Evolutionary conservation across 2,797 vertebrate species (phyloP).

Genomic region (Tamandua tetradactyla): DNA sequence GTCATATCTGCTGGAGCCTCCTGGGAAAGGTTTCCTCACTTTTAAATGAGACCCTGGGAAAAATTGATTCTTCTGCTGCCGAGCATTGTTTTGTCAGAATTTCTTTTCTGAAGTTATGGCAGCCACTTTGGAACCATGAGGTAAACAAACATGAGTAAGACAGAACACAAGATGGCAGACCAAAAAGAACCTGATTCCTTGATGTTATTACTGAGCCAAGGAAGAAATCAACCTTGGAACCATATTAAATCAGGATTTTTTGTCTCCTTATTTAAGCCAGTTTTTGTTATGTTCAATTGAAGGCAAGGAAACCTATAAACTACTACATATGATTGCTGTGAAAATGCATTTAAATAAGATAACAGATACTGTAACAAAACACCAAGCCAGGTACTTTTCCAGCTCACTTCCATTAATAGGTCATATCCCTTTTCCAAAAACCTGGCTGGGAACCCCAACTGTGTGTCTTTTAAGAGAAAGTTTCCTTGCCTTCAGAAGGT

Average conservation of each 20-base stretch:
- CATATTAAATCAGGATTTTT: slow-evolving; percentile 41
- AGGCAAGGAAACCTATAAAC: slow-evolving; percentile 13
- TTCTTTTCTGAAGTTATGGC: slow-evolving; percentile 19
- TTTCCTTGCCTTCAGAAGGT: background rate
- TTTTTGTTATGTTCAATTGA: slow-evolving; percentile 34
- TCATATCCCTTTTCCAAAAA: background rate
- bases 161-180: background rate
- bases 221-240: background rate
- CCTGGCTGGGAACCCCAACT: background rate
- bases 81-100: slow-evolving; percentile 1
- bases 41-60: slow-evolving; percentile 41
- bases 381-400: background rate
- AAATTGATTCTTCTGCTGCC: slow-evolving; percentile 1
- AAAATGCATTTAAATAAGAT: slow-evolving; percentile 34
- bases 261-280: slow-evolving; percentile 42
- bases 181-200: slow-evolving; percentile 27
- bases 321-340: background rate
- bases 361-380: background rate
- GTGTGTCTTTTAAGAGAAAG: background rate
- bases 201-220: background rate
- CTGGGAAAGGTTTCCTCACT: slow-evolving; percentile 4
- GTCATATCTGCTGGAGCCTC: background rate
- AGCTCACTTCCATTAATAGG: background rate
- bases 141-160: slow-evolving; percentile 13
- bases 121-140: background rate